Evolutionary conservation across 1,140 invertebrate genomes (phyloP), one percentile per base, ranked within the genome.

Genomic region (Magallana angulata): DNA sequence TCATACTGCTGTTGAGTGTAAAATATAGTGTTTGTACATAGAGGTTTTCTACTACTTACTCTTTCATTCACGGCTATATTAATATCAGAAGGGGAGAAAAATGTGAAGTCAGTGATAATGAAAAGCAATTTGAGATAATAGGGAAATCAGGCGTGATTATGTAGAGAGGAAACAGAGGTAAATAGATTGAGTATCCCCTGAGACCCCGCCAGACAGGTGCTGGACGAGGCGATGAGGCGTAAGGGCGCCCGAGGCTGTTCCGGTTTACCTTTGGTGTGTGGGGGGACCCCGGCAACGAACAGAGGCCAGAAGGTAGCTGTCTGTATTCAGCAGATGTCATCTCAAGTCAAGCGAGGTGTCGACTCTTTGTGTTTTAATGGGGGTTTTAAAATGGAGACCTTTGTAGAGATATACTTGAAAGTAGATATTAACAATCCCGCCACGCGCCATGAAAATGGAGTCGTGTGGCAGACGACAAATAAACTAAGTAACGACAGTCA

Each of bases 261-360:
- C 68, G 68, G 68, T 30, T 30, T 18, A 5, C 68, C 68, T 12
- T 76, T 9, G 68, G 68, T 76, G 18, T 76, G 18, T 76, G 24
- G 18, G 11, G 24, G 68, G 68, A 76, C 68, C 36, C 24, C 8
- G 68, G 68, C 68, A 36, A 36, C 14, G 24, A 18, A 71, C 18
- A 18, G 64, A 48, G 64, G 36, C 11, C 68, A 12, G 68, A 30
- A 76, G 24, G 24, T 76, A 48, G 36, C 36, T 48, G 36, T 48
- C 36, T 48, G 8, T 76, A 76, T 76, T 76, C 36, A 76, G 68
- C 68, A 76, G 68, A 76, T 76, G 68, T 76, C 68, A 76, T 11
- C 24, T 18, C 24, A 76, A 76, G 36, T 24, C 24, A 76, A 76
- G 68, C 68, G 24, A 76, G 36, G 24, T 76, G 24, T 30, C 68